Evolutionary conservation across 2,888 invertebrate genomes (phyloP).

Genomic region (Tinea pellionella): DNA sequence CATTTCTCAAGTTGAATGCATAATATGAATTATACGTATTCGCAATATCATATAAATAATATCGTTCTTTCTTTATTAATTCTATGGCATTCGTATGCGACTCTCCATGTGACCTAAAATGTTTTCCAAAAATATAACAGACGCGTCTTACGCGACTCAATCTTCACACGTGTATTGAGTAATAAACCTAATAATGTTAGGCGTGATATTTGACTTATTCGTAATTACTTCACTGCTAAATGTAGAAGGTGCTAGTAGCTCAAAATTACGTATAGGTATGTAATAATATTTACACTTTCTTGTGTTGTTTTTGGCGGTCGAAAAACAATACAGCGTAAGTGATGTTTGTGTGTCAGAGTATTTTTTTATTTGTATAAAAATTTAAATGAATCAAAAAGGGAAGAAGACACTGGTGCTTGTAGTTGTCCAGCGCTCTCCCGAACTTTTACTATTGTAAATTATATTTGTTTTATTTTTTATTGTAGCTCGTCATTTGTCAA

Average conservation of each 20-base stretch:
- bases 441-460: no score
- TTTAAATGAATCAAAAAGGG: no score
- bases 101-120: conserved; percentile 53
- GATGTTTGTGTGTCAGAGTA: no score
- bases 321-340: no score
- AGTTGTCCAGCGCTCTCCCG: no score
- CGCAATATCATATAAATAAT: no score
- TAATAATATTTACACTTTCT: neutral
- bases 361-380: no score
- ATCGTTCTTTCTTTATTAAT: neutral
- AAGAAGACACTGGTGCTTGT: no score
- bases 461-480: no score
- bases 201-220: neutral
- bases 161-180: conserved; percentile 27
- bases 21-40: no score
- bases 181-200: neutral
- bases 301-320: neutral
- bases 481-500: no score
- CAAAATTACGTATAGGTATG: conserved; percentile 2
- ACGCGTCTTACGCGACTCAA: conserved; percentile 35
- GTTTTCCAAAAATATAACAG: conserved; percentile 64
- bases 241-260: neutral
- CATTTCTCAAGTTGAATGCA: no score
- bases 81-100: neutral
- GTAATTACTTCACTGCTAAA: neutral